These are phyloP conservation scores for Zeus faber DNA, from an alignment of 2,113 vertebrate species.

Conservation along the genomic window DNA sequence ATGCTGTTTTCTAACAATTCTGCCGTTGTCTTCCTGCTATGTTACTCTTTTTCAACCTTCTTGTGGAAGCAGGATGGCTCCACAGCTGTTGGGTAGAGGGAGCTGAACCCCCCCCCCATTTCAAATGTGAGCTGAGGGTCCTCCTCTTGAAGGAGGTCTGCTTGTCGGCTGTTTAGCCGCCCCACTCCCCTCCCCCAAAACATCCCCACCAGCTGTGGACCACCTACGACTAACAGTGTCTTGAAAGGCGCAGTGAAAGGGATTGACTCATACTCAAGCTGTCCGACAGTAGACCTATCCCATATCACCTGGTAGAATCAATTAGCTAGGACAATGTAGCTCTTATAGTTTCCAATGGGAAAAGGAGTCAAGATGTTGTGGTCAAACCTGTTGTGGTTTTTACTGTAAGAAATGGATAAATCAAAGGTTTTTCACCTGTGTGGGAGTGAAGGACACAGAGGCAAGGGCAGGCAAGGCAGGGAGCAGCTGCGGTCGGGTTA, in stretches of 20 bases:
- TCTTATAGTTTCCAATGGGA: too few species aligned
- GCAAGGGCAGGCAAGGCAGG: slow-evolving; percentile 49
- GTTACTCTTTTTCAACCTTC: background rate
- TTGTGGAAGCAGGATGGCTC: slow-evolving; percentile 4
- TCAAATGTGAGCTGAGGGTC: slow-evolving; percentile 25
- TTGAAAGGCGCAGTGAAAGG: slow-evolving; percentile 14
- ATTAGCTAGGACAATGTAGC: background rate
- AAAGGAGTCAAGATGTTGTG: too few species aligned
- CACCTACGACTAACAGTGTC: too few species aligned
- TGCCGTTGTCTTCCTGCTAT: background rate
- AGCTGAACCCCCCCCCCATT: slow-evolving; percentile 19
- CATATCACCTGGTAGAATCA: background rate
- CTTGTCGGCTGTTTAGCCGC: slow-evolving; percentile 45
- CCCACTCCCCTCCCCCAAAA: slow-evolving; percentile 5
- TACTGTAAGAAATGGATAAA: too few species aligned
- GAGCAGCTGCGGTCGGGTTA: slow-evolving; percentile 60
- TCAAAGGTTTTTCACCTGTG: slow-evolving; percentile 69
- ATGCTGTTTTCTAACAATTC: too few species aligned
- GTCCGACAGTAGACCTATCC: background rate
- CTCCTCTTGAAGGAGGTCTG: slow-evolving; percentile 15
- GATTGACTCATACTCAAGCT: background rate
- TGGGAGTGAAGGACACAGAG: slow-evolving; percentile 63
- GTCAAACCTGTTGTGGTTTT: too few species aligned
- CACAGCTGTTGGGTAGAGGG: slow-evolving; percentile 41
- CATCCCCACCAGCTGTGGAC: too few species aligned